Conservation (phyloP, 2,888 invertebrate genomes). For the Archips xylosteana region DNA sequence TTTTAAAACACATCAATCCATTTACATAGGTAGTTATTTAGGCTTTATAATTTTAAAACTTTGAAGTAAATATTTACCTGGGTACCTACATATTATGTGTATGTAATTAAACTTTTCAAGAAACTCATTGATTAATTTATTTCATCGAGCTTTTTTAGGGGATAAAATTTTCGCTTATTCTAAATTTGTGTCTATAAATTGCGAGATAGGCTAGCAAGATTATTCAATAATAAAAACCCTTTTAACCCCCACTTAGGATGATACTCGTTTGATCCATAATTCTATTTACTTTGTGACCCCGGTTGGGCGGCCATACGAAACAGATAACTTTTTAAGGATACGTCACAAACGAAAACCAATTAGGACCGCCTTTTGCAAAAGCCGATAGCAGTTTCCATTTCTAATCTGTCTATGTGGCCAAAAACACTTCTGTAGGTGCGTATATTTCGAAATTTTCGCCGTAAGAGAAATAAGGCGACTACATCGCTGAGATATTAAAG, state of each 20-base stretch:
- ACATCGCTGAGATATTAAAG: slow-evolving; percentile 2
- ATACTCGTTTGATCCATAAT: slow-evolving; percentile 40
- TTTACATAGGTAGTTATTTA: too few relatives aligned
- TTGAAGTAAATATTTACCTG: too few relatives aligned
- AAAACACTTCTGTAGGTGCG: neutral
- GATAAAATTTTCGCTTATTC: slow-evolving; percentile 8
- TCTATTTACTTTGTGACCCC: slow-evolving; percentile 36
- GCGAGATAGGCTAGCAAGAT: slow-evolving; percentile 29
- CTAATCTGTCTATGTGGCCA: neutral
- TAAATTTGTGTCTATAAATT: slow-evolving; percentile 23
- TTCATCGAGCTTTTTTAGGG: too few relatives aligned
- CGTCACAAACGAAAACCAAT: slow-evolving; percentile 21
- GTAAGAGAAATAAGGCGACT: neutral
- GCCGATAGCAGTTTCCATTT: neutral
- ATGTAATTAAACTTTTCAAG: too few relatives aligned
- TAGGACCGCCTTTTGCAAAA: slow-evolving; percentile 11
- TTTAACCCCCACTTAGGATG: slow-evolving; percentile 34
- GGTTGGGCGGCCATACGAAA: slow-evolving; percentile 4
- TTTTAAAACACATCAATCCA: neutral
- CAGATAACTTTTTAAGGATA: slow-evolving; percentile 25
- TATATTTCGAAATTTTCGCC: neutral
- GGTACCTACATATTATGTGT: too few relatives aligned
- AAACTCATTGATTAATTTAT: too few relatives aligned
- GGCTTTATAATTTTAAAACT: too few relatives aligned
- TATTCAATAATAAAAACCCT: slow-evolving; percentile 41